Percentiles rank a stretch among this genome's conserved stretches.
Evolutionary conservation across 1,140 invertebrate species (phyloP).

Genomic region (Cecropterus lyciades): DNA sequence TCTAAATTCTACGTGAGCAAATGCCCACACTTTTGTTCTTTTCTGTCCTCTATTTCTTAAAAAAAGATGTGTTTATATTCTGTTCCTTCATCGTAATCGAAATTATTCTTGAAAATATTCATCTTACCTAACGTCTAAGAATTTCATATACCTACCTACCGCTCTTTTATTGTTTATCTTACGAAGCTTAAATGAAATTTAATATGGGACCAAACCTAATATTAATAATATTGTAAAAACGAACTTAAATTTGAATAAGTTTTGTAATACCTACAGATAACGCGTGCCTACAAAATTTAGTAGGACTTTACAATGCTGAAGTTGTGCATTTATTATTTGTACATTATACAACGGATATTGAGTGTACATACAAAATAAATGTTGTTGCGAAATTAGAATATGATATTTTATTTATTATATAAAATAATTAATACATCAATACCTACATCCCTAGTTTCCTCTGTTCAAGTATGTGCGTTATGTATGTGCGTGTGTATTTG

Average conservation of each 20-base stretch:
- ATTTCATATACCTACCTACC: not conserved
- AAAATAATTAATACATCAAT: not conserved
- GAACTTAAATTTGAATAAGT: slow-evolving; percentile 31
- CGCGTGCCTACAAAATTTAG: slow-evolving; percentile 55
- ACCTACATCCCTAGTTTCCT: too few species aligned
- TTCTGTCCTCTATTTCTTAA: too few species aligned
- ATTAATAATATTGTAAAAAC: slow-evolving; percentile 44
- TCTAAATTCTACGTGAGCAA: too few species aligned
- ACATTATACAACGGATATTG: slow-evolving; percentile 76
- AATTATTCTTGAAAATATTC: too few species aligned
- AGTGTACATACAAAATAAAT: slow-evolving; percentile 83
- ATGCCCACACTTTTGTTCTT: too few species aligned
- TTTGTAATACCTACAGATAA: slow-evolving; percentile 41
- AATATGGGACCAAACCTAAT: slow-evolving; percentile 69
- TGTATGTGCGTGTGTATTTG: too few species aligned
- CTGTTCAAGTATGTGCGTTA: too few species aligned
- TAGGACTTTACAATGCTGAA: slow-evolving; percentile 74
- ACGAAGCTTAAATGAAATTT: slow-evolving; percentile 52
- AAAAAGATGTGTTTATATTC: too few species aligned
- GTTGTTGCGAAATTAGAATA: slow-evolving; percentile 66
- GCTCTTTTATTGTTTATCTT: slow-evolving; percentile 29
- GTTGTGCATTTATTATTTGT: slow-evolving; percentile 84
- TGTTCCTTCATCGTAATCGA: too few species aligned
- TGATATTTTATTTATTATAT: slow-evolving; percentile 44
- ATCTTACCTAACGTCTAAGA: not conserved